Conservation (phyloP, 1,140 invertebrate species). For the Magallana gigas region DNA sequence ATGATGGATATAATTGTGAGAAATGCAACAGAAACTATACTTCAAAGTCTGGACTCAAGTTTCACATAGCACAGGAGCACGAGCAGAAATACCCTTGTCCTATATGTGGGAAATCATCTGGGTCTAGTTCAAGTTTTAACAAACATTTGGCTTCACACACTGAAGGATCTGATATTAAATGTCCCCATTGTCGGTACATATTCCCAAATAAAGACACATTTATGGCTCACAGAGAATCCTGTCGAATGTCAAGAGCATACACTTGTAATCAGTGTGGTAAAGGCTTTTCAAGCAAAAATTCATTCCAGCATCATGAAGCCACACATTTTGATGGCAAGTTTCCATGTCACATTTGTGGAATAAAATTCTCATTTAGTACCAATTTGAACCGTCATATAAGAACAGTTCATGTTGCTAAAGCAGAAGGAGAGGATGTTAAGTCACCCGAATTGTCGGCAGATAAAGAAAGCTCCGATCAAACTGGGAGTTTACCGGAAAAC, state of each 20-base stretch:
- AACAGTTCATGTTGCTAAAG: constrained; percentile 29
- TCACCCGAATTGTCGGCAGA: not conserved
- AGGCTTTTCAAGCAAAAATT: constrained; percentile 35
- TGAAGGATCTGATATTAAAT: constrained; percentile 27
- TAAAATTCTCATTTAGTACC: constrained; percentile 40
- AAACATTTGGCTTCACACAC: constrained; percentile 40
- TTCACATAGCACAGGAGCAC: constrained; percentile 38
- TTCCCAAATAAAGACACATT: constrained; percentile 25
- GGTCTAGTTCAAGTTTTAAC: constrained; percentile 35
- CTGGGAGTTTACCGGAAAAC: not conserved
- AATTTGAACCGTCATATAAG: constrained; percentile 39
- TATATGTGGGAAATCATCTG: constrained; percentile 30
- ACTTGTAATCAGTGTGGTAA: constrained; percentile 37
- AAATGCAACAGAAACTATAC: constrained; percentile 40
- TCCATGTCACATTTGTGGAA: constrained; percentile 38
- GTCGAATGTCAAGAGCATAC: not conserved
- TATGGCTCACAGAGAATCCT: constrained; percentile 27
- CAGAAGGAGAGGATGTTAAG: not conserved
- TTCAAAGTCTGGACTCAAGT: constrained; percentile 26
- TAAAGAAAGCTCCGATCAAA: constrained; percentile 4
- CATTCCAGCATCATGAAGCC: constrained; percentile 43
- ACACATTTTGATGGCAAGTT: constrained; percentile 44
- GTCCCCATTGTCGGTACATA: constrained; percentile 25
- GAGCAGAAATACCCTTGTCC: constrained; percentile 30
- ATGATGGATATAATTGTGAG: constrained; percentile 37